Conservation (phyloP, 1,140 invertebrate species). For the Caligus rogercresseyi region DNA sequence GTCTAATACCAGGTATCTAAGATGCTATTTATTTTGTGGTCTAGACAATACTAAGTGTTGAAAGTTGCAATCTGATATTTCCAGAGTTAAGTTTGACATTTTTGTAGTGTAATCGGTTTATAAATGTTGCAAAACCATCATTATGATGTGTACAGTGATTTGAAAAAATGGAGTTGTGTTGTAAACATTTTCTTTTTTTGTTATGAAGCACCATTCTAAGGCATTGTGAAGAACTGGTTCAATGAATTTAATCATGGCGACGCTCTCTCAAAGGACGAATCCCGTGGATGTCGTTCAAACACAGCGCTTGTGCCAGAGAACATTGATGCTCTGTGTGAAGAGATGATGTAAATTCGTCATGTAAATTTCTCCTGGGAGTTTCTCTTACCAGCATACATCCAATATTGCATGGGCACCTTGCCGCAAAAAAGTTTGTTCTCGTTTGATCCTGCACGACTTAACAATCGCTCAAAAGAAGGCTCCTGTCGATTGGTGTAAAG, state of each 20-base stretch:
- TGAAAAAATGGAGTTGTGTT: too few species aligned
- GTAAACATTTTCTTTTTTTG: too few species aligned
- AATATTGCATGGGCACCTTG: slow-evolving; percentile 25
- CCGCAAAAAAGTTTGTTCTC: slow-evolving; percentile 25
- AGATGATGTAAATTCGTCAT: slow-evolving; percentile 25
- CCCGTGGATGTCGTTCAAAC: slow-evolving; percentile 24
- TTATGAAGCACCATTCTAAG: not conserved
- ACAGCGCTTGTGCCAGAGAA: slow-evolving; percentile 24
- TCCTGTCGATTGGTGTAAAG: slow-evolving; percentile 25
- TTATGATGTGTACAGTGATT: too few species aligned
- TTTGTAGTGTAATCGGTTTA: too few species aligned
- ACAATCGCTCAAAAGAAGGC: slow-evolving; percentile 25
- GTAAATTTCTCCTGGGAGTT: slow-evolving; percentile 24
- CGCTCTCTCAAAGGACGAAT: slow-evolving; percentile 21
- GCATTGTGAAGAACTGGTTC: not conserved
- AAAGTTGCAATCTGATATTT: too few species aligned
- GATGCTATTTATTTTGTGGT: too few species aligned
- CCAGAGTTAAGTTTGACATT: too few species aligned
- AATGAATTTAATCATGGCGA: not conserved
- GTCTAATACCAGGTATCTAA: too few species aligned
- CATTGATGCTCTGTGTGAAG: slow-evolving; percentile 23
- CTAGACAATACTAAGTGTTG: too few species aligned
- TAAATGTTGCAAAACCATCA: too few species aligned
- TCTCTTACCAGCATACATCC: slow-evolving; percentile 23
- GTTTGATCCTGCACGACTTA: slow-evolving; percentile 26